phyloP scores from a whole-genome alignment of 1,140 invertebrate species.

The Homarus americanus region DNA sequence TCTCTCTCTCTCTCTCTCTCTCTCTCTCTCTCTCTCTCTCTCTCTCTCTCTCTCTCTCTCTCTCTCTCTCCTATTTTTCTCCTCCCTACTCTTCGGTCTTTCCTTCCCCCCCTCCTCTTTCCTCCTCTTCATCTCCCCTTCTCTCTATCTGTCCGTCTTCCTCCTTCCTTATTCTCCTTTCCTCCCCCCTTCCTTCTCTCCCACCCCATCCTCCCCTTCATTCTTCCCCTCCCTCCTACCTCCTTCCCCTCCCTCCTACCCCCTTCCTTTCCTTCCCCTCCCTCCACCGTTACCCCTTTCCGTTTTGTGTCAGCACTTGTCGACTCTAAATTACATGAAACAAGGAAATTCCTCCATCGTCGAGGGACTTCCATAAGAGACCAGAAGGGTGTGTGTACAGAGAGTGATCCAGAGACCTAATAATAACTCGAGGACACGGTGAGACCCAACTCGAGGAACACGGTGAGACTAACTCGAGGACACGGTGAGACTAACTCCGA shows the following conservation, averaged over 20 bases:
- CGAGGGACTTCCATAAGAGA: no score
- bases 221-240: neutral
- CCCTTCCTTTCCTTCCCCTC: neutral
- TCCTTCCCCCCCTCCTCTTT: neutral
- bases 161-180: neutral
- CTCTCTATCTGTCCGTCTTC: neutral
- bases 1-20: neutral
- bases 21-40: conserved; percentile 5
- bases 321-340: no score
- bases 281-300: neutral
- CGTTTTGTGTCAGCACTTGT: no score
- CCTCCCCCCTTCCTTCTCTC: neutral
- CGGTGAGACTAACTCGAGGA: no score
- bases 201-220: neutral
- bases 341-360: no score
- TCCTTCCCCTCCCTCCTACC: neutral
- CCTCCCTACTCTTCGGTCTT: neutral
- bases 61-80: neutral
- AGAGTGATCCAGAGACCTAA: no score
- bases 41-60: conserved; percentile 34
- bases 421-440: no score
- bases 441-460: no score
- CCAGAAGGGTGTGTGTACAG: no score
- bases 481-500: no score
- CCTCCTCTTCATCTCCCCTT: neutral